Percentiles rank a stretch among this genome's conserved stretches.
These are phyloP conservation scores for Ascaphus truei DNA, from an alignment of 2,113 vertebrate species.

Conservation along the genomic window DNA sequence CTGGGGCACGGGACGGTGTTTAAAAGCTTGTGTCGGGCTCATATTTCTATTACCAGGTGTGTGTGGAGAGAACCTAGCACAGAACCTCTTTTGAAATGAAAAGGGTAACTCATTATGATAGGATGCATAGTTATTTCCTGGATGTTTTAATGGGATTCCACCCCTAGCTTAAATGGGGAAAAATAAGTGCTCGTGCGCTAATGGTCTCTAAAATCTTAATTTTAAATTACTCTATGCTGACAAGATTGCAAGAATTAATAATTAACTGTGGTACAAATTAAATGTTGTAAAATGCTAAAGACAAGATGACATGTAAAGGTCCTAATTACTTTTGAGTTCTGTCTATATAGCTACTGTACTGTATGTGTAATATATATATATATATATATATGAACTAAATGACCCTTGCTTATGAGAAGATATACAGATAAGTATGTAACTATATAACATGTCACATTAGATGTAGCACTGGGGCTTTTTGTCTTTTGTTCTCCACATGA, in stretches of 20 bases:
- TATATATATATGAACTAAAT: too few species aligned
- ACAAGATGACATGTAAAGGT: slow-evolving; percentile 44
- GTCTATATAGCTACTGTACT: slow-evolving; percentile 41
- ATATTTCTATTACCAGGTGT: slow-evolving; percentile 55
- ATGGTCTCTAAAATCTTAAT: slow-evolving; percentile 62
- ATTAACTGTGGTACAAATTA: slow-evolving; percentile 45
- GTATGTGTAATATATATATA: background rate
- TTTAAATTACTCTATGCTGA: slow-evolving; percentile 65
- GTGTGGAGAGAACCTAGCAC: slow-evolving; percentile 44
- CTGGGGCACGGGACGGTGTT: slow-evolving; percentile 58
- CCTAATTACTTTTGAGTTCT: too few species aligned
- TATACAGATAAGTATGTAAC: too few species aligned
- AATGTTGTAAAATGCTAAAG: slow-evolving; percentile 2
- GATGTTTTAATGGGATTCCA: slow-evolving; percentile 52
- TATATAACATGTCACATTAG: too few species aligned
- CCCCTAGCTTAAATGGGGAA: slow-evolving; percentile 36
- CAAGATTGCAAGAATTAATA: slow-evolving; percentile 61
- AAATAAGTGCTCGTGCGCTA: slow-evolving; percentile 57
- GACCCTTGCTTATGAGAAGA: too few species aligned
- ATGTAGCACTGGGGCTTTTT: too few species aligned
- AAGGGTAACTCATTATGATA: slow-evolving; percentile 45
- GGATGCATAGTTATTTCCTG: slow-evolving; percentile 54
- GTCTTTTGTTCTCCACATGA: too few species aligned
- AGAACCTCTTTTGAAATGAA: slow-evolving; percentile 47
- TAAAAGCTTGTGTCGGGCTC: slow-evolving; percentile 64